Base-by-base conservation (phyloP, 1,140 invertebrate genomes). In the Brachionus asplanchnoidis region DNA sequence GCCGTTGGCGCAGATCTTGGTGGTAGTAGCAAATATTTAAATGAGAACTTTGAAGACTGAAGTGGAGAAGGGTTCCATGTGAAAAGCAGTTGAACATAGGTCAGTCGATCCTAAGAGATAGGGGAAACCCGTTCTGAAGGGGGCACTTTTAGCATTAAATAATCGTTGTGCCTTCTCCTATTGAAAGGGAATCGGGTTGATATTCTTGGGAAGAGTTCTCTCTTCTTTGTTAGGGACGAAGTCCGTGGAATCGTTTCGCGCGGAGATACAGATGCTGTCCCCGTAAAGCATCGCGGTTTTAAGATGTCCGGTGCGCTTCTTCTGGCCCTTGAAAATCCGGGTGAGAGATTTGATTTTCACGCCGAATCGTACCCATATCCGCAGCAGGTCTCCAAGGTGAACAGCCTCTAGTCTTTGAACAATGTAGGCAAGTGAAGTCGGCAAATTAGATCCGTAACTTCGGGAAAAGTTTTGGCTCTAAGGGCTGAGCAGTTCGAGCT, bases 1-100 rank as follows among this genome's bases (percentile, higher is more conserved):
- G 91, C 92, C 92, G 91, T 92, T 90, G 92, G 93, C 92, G 93
- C 93, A 94, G 93, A 94, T 94, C 93, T 94, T 94, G 93, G 92
- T 93, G 92, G 92, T 93, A 93, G 92, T 94, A 94, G 93, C 93
- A 94, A 94, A 94, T 94, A 94, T 92, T 94, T 93, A 91, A 93
- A 92, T 91, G 93, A 93, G 93, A 90, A 91, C 93, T 92, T 93
- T 92, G 93, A 94, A 92, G 93, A 93, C 93, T 93, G 93, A 94
- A 92, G 93, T 93, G 93, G 94, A 94, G 93, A 94, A 94, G 89
- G 91, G 92, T 92, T 95, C 93, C 94, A 92, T 93, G 93, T 94
- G 92, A 94, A 95, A 94, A 94, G 93, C 93, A 91, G 92, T 95
- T 94, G 94, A 91, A 93, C 93, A 93, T 93, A 93, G 93, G 93